Evolutionary conservation across 2,888 invertebrate genomes (phyloP).

Genomic region (Esperia sulphurella): DNA sequence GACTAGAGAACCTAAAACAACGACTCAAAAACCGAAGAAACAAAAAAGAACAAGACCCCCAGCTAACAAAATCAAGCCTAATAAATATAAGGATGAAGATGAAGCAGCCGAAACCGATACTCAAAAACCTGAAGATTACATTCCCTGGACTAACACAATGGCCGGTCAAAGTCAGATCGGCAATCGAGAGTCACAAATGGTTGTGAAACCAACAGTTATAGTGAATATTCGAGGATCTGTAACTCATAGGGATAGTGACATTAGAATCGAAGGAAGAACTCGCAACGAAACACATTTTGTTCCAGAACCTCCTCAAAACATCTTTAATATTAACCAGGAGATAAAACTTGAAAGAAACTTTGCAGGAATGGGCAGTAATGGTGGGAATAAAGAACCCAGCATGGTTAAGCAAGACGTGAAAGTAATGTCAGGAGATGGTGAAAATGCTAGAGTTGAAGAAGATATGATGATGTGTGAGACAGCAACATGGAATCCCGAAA

Average conservation of each 20-base stretch:
- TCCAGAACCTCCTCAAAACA: conserved; percentile 41
- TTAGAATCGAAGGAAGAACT: conserved; percentile 48
- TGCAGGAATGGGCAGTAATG: conserved; percentile 16
- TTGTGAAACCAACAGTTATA: conserved; percentile 70
- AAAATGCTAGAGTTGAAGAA: conserved; percentile 37
- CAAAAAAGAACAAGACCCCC: conserved; percentile 28
- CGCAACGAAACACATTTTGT: conserved; percentile 30
- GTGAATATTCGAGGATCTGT: conserved; percentile 66
- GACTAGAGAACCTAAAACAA: conserved; percentile 30
- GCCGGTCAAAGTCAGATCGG: conserved; percentile 71
- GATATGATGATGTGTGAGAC: conserved; percentile 62
- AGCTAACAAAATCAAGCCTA: conserved; percentile 33
- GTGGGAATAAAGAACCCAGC: conserved; percentile 6
- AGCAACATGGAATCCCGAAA: conserved; percentile 32
- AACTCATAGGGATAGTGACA: conserved; percentile 58
- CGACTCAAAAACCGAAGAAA: conserved; percentile 49
- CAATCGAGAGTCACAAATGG: conserved; percentile 66
- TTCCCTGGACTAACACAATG: conserved; percentile 56
- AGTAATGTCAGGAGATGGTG: conserved; percentile 22
- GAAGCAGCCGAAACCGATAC: conserved; percentile 23
- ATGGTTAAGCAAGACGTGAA: conserved; percentile 39
- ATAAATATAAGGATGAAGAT: conserved; percentile 27
- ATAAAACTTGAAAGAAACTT: conserved; percentile 51
- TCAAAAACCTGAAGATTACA: conserved; percentile 21
- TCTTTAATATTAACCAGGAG: conserved; percentile 72